These are phyloP conservation scores for Apodemia zela DNA, from an alignment of 2,888 invertebrate genomes.

Conservation along the genomic window DNA sequence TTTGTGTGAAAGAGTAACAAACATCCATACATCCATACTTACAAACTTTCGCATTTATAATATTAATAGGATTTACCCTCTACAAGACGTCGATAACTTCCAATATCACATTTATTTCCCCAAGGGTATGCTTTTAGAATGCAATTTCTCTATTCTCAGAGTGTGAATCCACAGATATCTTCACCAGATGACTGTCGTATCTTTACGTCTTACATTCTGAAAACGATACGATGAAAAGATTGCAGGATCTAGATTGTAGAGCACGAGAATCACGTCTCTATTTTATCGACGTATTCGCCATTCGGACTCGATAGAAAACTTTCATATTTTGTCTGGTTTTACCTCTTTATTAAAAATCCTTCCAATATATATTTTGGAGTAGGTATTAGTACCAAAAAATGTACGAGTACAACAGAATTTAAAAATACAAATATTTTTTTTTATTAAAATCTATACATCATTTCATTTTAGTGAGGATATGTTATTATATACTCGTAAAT, in stretches of 20 bases:
- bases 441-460: too few relatives aligned
- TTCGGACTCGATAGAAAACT: background rate
- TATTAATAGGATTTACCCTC: too few relatives aligned
- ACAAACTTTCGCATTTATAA: too few relatives aligned
- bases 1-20: too few relatives aligned
- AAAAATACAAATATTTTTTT: background rate
- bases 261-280: slow-evolving; percentile 65
- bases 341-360: background rate
- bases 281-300: slow-evolving; percentile 53
- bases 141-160: slow-evolving; percentile 59
- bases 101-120: slow-evolving; percentile 44
- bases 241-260: slow-evolving; percentile 46
- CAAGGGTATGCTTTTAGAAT: slow-evolving; percentile 58
- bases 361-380: too few relatives aligned
- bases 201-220: slow-evolving; percentile 49
- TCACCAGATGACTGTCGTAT: slow-evolving; percentile 61
- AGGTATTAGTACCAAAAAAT: background rate
- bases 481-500: too few relatives aligned
- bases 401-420: background rate
- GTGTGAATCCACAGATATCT: slow-evolving; percentile 62
- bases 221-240: slow-evolving; percentile 59
- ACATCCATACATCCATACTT: too few relatives aligned
- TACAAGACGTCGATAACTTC: slow-evolving; percentile 36
- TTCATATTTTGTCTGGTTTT: slow-evolving; percentile 5
- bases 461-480: too few relatives aligned